Percentiles rank a stretch among this genome's conserved stretches.
Evolutionary conservation across 2,888 invertebrate genomes (phyloP).

Genomic region (Dichetophora obliterata): DNA sequence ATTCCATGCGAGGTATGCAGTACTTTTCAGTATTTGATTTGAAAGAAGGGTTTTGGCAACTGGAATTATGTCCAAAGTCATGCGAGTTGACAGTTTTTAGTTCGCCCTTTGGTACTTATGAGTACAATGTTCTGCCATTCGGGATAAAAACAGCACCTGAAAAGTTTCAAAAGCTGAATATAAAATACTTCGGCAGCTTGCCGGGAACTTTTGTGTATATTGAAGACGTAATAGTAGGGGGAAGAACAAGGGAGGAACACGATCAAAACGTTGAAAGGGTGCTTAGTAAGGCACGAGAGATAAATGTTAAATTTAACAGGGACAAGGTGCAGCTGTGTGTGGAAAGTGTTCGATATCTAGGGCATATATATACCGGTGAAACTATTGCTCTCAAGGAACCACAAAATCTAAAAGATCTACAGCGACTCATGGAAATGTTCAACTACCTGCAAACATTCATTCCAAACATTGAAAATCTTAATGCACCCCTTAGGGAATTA

Average conservation of each 20-base stretch:
- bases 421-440: slow-evolving; percentile 53
- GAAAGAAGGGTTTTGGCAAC: slow-evolving; percentile 49
- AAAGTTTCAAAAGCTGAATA: slow-evolving; percentile 25
- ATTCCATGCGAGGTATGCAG: slow-evolving; percentile 47
- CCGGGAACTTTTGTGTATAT: slow-evolving; percentile 40
- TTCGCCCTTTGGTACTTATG: slow-evolving; percentile 37
- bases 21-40: no score
- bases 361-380: slow-evolving; percentile 23
- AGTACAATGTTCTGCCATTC: slow-evolving; percentile 38
- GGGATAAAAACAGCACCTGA: slow-evolving; percentile 41
- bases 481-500: no score
- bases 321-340: slow-evolving; percentile 45
- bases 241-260: slow-evolving; percentile 36
- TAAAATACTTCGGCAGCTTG: slow-evolving; percentile 11
- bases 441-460: slow-evolving; percentile 47
- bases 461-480: no score
- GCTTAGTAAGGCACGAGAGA: slow-evolving; percentile 25
- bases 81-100: slow-evolving; percentile 51
- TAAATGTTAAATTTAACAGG: slow-evolving; percentile 38
- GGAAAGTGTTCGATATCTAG: slow-evolving; percentile 53
- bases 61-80: slow-evolving; percentile 54
- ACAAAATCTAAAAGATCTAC: slow-evolving; percentile 51
- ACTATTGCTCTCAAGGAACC: slow-evolving; percentile 49
- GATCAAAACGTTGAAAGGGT: slow-evolving; percentile 38
- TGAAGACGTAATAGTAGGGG: slow-evolving; percentile 40